Evolutionary conservation across 2,888 invertebrate species (phyloP).

Genomic region (Mellilla xanthometata): DNA sequence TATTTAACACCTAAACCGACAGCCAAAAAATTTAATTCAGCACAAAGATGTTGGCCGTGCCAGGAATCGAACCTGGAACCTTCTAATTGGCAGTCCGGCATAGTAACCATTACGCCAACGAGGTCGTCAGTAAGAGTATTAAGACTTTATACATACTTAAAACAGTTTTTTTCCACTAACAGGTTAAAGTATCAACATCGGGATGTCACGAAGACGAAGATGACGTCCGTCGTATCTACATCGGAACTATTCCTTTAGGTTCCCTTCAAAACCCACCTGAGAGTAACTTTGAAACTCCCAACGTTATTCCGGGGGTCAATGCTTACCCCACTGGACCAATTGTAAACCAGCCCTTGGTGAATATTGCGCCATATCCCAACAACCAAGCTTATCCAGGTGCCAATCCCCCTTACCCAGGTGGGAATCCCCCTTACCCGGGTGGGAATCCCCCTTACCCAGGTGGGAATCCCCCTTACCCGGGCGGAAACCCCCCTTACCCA

Average conservation of each 20-base stretch:
- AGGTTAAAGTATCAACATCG: conserved; percentile 52
- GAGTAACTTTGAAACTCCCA: conserved; percentile 37
- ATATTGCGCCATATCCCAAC: conserved; percentile 27
- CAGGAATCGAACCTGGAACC: no score
- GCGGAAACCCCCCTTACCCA: conserved; percentile 30
- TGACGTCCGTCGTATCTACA: conserved; percentile 41
- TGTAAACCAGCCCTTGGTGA: conserved; percentile 41
- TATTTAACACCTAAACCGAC: no score
- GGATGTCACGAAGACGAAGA: conserved; percentile 56
- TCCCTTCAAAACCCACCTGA: conserved; percentile 10
- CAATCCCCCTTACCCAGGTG: conserved; percentile 35
- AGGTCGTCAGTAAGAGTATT: no score
- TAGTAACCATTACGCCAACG: no score
- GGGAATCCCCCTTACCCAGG: conserved; percentile 5
- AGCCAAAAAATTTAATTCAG: no score
- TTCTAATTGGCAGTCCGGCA: no score
- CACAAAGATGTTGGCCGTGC: no score
- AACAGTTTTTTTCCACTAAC: conserved; percentile 12
- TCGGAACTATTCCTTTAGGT: conserved; percentile 59
- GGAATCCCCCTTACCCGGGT: conserved; percentile 17
- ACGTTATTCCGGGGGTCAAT: conserved; percentile 22
- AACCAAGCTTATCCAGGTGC: conserved; percentile 33
- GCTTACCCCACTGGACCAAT: conserved; percentile 37
- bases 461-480: conserved; percentile 34
- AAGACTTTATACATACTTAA: no score